Evolutionary conservation across 2,888 invertebrate species (phyloP), one percentile per base, ranked within the genome.

Genomic region (Synergus umbraculus): DNA sequence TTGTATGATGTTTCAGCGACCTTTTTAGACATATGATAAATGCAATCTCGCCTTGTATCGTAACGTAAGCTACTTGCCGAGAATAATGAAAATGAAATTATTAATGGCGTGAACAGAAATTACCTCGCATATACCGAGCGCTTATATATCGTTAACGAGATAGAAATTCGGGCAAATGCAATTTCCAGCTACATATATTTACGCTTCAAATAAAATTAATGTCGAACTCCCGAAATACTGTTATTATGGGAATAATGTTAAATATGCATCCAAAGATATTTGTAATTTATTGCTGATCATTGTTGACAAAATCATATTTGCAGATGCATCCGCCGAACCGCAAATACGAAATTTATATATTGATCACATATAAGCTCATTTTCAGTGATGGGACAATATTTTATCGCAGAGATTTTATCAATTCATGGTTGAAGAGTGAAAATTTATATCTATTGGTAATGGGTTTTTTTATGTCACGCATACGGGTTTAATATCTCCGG

Each of bases 1-100:
- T 85, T 83, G 83, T 76, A 81, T 85, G 83, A 84, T 84, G 44
- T 82, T 81, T 82, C 79, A 81, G 67, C 81, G 73, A 79, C 79
- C 67, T 43, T 63, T 76, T 43, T 77, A 78, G 78, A 82, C 77
- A 80, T 78, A 83, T 81, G 79, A 81, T 81, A 83, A 81, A 83
- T 79, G 66, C 77, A 77, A 78, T 77, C 76, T 79, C 76, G 60
- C 65, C 54, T 84, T 78, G 76, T 76, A 69, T 76, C 67, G 63
- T 41, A 46, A 60, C 79, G 73, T 29, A 69, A 76, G 73, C 76
- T 77, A 73, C 67, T 76, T 79, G 69, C 60, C 54, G 54, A 29
- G 43, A 80, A 80, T 80, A 79, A 83, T 79, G 83, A 79, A 79
- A 79, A 79, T 76, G 41, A 43, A 78, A 79, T 82, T 82, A 82